phyloP scores from a whole-genome alignment of 2,888 invertebrate genomes.

The Megaustenia siamemsis region DNA sequence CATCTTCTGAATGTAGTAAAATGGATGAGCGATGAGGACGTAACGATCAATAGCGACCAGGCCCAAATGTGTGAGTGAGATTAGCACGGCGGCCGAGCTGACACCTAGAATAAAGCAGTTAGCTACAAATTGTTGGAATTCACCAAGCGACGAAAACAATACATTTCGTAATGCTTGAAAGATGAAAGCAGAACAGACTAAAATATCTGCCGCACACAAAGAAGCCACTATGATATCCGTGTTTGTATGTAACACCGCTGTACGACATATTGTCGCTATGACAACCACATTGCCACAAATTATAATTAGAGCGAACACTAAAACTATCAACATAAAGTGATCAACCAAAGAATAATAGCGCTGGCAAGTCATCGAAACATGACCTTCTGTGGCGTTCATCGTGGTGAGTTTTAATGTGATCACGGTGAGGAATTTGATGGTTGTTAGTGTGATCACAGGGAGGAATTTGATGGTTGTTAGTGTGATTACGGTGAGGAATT shows the following conservation, averaged over 20 bases:
- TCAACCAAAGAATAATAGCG: too few relatives aligned
- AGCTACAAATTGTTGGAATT: background rate
- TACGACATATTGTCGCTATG: background rate
- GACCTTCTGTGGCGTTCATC: too few relatives aligned
- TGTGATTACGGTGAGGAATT: too few relatives aligned
- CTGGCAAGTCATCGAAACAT: too few relatives aligned
- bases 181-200: background rate
- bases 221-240: background rate
- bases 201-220: background rate
- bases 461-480: too few relatives aligned
- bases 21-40: slow-evolving; percentile 2
- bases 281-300: background rate
- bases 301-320: background rate
- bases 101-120: background rate
- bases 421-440: too few relatives aligned
- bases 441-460: too few relatives aligned
- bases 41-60: background rate
- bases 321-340: too few relatives aligned
- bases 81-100: background rate
- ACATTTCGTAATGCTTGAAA: too few relatives aligned
- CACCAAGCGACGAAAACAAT: background rate
- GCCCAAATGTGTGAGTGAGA: background rate
- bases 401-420: too few relatives aligned
- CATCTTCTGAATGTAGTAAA: background rate
- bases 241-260: background rate